phyloP scores from a whole-genome alignment of 2,113 vertebrate genomes.

The Sminthopsis crassicaudata region DNA sequence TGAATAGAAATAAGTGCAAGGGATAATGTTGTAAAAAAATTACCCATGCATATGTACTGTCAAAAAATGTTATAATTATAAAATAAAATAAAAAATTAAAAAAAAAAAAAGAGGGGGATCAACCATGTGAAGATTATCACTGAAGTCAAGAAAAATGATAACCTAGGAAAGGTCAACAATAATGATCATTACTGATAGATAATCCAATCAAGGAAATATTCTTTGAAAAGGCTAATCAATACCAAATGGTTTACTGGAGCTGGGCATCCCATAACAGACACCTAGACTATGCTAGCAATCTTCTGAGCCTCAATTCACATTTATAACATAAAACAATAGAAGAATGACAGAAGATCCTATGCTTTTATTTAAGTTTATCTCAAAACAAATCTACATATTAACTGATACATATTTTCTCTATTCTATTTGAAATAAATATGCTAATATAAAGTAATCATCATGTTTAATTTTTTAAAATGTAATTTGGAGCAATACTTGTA shows the following conservation, averaged over 20 bases:
- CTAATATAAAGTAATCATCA: constrained; percentile 9
- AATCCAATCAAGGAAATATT: background rate
- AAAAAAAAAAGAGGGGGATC: background rate
- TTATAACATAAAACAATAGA: background rate
- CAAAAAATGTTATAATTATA: too few species aligned
- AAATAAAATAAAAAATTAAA: too few species aligned
- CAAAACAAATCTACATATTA: background rate
- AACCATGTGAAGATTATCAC: background rate
- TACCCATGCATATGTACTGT: too few species aligned
- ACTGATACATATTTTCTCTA: background rate
- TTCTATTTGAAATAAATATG: background rate
- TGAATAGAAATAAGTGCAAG: too few species aligned
- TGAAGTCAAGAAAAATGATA: background rate
- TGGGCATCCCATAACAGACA: background rate
- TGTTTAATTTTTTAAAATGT: background rate
- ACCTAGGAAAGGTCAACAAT: background rate
- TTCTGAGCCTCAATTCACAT: background rate
- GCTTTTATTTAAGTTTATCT: background rate
- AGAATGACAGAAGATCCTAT: background rate
- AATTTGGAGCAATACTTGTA: background rate
- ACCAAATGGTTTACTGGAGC: background rate
- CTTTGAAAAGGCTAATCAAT: background rate
- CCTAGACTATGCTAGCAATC: background rate
- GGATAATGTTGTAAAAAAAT: too few species aligned
- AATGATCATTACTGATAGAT: background rate